Percentiles rank a stretch among this genome's conserved stretches.
Conservation (phyloP, 2,888 invertebrate genomes). For the Drosophila siamana region DNA sequence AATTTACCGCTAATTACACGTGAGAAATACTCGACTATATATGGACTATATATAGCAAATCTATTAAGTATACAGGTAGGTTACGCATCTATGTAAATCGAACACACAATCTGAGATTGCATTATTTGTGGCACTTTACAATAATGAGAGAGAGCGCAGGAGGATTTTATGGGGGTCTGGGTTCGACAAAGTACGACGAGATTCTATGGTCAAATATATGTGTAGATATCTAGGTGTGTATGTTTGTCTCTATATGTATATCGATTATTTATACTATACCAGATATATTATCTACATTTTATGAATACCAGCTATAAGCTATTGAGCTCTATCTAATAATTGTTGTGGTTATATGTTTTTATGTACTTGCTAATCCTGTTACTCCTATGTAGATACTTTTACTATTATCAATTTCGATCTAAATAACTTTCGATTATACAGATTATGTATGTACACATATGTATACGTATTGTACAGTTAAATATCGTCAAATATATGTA, state of each 20-base stretch:
- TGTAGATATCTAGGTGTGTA: conserved; percentile 6
- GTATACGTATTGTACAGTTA: conserved; percentile 6
- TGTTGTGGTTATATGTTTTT: background rate
- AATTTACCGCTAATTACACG: conserved; percentile 24
- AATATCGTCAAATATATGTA: conserved; percentile 11
- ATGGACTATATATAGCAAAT: conserved; percentile 2
- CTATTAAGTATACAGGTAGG: conserved; percentile 6
- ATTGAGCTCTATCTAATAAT: background rate
- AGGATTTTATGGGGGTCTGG: background rate
- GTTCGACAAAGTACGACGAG: conserved; percentile 15
- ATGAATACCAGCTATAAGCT: background rate
- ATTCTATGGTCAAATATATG: conserved; percentile 22
- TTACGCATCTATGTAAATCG: conserved; percentile 31
- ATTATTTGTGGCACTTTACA: conserved; percentile 31
- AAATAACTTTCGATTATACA: conserved; percentile 20
- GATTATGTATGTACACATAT: conserved; percentile 11
- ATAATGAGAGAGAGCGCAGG: conserved; percentile 33
- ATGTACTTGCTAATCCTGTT: conserved; percentile 6
- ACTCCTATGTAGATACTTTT: conserved; percentile 9
- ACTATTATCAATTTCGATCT: conserved; percentile 15
- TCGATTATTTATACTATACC: background rate
- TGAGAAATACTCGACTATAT: background rate
- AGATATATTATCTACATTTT: background rate
- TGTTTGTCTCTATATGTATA: background rate
- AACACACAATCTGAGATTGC: conserved; percentile 21